Conservation (phyloP, 2,888 invertebrate genomes). For the Metellina segmentata region DNA sequence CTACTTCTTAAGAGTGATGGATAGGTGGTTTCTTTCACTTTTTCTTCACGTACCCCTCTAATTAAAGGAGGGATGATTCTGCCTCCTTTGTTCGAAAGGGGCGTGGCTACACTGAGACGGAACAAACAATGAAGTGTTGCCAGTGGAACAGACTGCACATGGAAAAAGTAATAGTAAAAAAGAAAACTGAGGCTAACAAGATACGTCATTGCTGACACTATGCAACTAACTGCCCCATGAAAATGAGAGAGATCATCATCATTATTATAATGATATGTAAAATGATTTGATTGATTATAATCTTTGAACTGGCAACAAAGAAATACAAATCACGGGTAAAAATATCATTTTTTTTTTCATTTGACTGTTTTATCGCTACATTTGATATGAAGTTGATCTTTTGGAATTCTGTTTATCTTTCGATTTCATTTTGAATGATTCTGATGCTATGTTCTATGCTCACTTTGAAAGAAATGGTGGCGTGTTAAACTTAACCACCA, state of each 20-base stretch:
- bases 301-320: background rate
- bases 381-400: no score
- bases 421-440: no score
- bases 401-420: no score
- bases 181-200: background rate
- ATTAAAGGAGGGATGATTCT: slow-evolving; percentile 58
- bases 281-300: slow-evolving; percentile 27
- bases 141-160: background rate
- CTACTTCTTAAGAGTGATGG: slow-evolving; percentile 33
- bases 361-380: no score
- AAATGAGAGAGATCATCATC: background rate
- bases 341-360: background rate
- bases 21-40: slow-evolving; percentile 53
- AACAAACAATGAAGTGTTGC: slow-evolving; percentile 65
- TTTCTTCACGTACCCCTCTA: slow-evolving; percentile 29
- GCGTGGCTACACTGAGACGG: slow-evolving; percentile 27
- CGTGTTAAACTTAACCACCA: no score
- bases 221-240: background rate
- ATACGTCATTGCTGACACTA: background rate
- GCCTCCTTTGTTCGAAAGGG: slow-evolving; percentile 55
- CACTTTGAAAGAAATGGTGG: no score
- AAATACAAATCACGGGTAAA: background rate
- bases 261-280: slow-evolving; percentile 64
- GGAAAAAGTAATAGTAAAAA: background rate
- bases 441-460: no score